phyloP scores from a whole-genome alignment of 2,113 vertebrate genomes.

The Petromus typicus region DNA sequence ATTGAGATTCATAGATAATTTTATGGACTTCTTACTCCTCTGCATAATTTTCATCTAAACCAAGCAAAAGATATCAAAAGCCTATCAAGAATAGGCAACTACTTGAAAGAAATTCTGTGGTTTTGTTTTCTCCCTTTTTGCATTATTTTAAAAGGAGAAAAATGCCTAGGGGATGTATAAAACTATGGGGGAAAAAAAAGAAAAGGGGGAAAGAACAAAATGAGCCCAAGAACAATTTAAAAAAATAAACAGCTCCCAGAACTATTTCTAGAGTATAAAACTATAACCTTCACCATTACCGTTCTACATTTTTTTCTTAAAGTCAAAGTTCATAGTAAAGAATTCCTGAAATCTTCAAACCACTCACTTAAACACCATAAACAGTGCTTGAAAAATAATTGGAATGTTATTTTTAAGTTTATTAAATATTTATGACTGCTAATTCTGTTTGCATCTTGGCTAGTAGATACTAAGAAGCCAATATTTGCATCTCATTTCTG shows the following conservation, averaged over 20 bases:
- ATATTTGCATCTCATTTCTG: not conserved
- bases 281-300: not conserved
- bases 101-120: not conserved
- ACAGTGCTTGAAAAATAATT: not conserved
- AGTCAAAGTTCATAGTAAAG: not conserved
- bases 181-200: not conserved
- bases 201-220: not conserved
- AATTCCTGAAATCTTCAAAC: not conserved
- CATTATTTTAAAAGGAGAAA: not conserved
- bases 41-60: not conserved
- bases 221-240: not conserved
- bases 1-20: not conserved
- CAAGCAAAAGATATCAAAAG: not conserved
- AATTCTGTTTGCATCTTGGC: not conserved
- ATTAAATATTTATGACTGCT: not conserved
- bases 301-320: not conserved
- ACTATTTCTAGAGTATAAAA: not conserved
- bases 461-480: not conserved
- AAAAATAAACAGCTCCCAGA: not conserved
- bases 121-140: not conserved
- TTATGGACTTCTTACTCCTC: not conserved
- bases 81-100: not conserved
- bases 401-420: not conserved
- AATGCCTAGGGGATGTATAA: not conserved
- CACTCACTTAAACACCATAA: slow-evolving; percentile 18